Evolutionary conservation across 2,113 vertebrate species (phyloP).

Genomic region (Stomatorhinus ivindoensis): DNA sequence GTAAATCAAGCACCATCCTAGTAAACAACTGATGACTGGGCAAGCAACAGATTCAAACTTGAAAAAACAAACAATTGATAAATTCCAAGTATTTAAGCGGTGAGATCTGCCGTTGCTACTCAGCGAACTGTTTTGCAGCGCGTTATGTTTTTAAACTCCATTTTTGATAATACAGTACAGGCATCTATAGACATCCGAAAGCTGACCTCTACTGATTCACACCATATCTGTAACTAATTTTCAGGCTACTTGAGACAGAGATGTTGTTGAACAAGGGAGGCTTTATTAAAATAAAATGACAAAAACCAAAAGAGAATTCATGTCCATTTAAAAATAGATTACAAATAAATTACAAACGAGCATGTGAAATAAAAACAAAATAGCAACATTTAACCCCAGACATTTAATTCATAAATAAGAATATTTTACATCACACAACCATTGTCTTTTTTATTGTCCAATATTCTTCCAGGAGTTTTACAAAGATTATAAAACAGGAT

Average conservation of each 20-base stretch:
- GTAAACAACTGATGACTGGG: background rate
- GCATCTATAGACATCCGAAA: background rate
- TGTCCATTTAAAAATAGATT: slow-evolving; percentile 41
- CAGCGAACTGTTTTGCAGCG: background rate
- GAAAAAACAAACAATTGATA: background rate
- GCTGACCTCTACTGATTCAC: background rate
- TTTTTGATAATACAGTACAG: background rate
- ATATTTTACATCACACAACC: slow-evolving; percentile 41
- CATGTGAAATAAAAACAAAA: slow-evolving; percentile 42
- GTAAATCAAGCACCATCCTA: background rate
- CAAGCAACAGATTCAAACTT: background rate
- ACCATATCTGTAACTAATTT: background rate
- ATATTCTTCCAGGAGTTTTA: slow-evolving; percentile 48
- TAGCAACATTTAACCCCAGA: slow-evolving; percentile 29
- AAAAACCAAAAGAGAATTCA: background rate
- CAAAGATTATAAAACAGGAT: slow-evolving; percentile 66
- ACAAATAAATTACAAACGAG: slow-evolving; percentile 41
- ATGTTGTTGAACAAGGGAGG: slow-evolving; percentile 51
- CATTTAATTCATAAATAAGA: slow-evolving; percentile 56
- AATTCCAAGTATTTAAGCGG: background rate
- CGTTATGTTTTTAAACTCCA: background rate
- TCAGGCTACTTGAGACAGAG: background rate
- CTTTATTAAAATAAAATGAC: slow-evolving; percentile 56
- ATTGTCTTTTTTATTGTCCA: slow-evolving; percentile 37
- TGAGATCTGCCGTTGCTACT: background rate